Evolutionary conservation across 2,113 vertebrate species (phyloP), one percentile per base, ranked within the genome.

Genomic region (Saimiri boliviensis): DNA sequence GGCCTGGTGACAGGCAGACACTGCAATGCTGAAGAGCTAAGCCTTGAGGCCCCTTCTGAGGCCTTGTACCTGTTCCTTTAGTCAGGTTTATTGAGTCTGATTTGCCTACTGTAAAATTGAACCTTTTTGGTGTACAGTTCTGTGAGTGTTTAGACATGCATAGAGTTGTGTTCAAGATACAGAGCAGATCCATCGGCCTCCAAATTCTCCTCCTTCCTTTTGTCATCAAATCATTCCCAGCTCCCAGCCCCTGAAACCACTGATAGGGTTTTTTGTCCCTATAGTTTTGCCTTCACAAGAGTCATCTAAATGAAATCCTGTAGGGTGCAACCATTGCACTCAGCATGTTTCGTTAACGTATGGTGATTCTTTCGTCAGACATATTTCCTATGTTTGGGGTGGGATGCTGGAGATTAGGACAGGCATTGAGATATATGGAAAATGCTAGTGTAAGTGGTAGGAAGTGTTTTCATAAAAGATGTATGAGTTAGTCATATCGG

Each of bases 291-390:
- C 45, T 60, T 45, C 27, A 11, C 2, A 11, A 40, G 42, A 56
- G 6, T 30, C 5, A 0, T 7, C 10, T 37, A 40, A 32, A 3
- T 19, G 52, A 66, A 32, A 11, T 42, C 25, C 12, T 19, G 1
- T 14, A 40, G 27, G 1, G 1, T 12, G 3, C 13, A 16, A 1
- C 16, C 37, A 21, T 37, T 47, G 21, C 2, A 8, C 40, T 70
- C 27, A 1, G 16, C 6, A 7, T 10, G 6, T 10, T 4, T 49
- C 47, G 0, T 9, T 30, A 63, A 32, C 11, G 0, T 63, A 63
- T 32, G 60, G 60, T 32, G 12, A 63, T 63, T 63, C 27, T 63
- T 63, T 63, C 14, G 27, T 63, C 60, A 63, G 27, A 32, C 30
- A 1, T 32, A 63, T 63, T 63, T 63, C 27, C 60, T 63, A 0